A percentile compares a stretch with the other conserved stretches of the same genome.
These are phyloP conservation scores for Phenganax stokvisi DNA, from an alignment of 92 coral and sea anemone genomes.

Conservation along the genomic window DNA sequence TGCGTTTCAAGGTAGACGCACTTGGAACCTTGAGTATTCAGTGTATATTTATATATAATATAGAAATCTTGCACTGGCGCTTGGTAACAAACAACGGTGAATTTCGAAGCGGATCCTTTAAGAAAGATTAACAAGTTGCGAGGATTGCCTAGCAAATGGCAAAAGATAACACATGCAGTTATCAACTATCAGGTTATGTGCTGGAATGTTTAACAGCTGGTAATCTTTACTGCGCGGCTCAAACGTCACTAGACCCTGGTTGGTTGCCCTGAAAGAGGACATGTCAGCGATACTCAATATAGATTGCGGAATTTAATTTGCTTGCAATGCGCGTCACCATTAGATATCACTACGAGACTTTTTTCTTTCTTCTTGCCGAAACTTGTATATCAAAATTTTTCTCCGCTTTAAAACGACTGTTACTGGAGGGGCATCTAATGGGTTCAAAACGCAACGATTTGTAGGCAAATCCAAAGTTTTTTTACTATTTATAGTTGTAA, in stretches of 20 bases:
- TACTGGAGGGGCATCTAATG: too few relatives aligned
- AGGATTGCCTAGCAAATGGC: not conserved
- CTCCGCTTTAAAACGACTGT: too few relatives aligned
- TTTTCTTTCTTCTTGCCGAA: too few relatives aligned
- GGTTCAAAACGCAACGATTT: too few relatives aligned
- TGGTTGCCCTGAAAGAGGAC: not conserved
- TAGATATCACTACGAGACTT: too few relatives aligned
- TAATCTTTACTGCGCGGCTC: slow-evolving; percentile 20
- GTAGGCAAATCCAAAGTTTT: too few relatives aligned
- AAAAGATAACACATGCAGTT: not conserved
- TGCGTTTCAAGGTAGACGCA: not conserved
- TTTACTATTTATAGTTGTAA: too few relatives aligned
- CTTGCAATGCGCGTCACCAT: not conserved
- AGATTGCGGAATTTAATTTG: not conserved
- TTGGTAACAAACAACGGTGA: not conserved
- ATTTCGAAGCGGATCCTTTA: not conserved
- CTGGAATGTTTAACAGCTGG: slow-evolving; percentile 29
- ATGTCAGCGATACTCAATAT: slow-evolving; percentile 26
- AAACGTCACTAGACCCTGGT: slow-evolving; percentile 20
- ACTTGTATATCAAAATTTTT: too few relatives aligned
- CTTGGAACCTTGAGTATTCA: not conserved
- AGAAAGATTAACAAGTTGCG: not conserved
- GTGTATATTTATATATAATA: too few relatives aligned
- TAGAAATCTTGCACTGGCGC: too few relatives aligned
- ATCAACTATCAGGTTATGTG: slow-evolving; percentile 1